phyloP scores from a whole-genome alignment of 2,113 vertebrate species.

The Siphamia tubifer region DNA sequence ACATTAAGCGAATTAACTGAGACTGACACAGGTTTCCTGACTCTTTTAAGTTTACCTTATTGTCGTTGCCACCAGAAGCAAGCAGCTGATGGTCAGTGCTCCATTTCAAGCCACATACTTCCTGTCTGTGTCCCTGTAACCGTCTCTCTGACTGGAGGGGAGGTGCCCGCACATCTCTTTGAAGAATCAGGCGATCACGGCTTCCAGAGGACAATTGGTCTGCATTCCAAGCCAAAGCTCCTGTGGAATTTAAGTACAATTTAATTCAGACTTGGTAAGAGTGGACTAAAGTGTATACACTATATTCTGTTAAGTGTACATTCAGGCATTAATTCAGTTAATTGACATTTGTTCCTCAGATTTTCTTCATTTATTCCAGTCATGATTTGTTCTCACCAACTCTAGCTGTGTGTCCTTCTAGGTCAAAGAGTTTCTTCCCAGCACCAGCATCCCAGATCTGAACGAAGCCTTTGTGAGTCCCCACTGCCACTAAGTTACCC shows the following conservation, averaged over 20 bases:
- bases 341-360: background rate
- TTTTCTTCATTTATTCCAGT: background rate
- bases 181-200: conserved; percentile 91
- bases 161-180: conserved; percentile 87
- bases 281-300: background rate
- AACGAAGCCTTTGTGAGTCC: conserved; percentile 93
- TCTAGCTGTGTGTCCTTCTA: conserved; percentile 92
- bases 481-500: conserved; percentile 93
- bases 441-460: conserved; percentile 95
- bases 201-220: conserved; percentile 93
- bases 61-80: conserved; percentile 93
- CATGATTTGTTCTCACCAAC: conserved; percentile 82
- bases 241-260: conserved; percentile 53
- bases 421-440: conserved; percentile 89
- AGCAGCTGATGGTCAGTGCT: conserved; percentile 94
- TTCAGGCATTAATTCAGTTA: background rate
- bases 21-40: background rate
- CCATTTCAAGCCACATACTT: conserved; percentile 95
- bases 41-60: conserved; percentile 83
- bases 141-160: conserved; percentile 89
- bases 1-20: background rate
- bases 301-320: background rate
- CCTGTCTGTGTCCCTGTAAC: conserved; percentile 92
- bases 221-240: conserved; percentile 91
- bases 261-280: background rate